These are phyloP conservation scores for Myrmecophaga tridactyla DNA, from an alignment of 2,113 vertebrate genomes.

Conservation along the genomic window DNA sequence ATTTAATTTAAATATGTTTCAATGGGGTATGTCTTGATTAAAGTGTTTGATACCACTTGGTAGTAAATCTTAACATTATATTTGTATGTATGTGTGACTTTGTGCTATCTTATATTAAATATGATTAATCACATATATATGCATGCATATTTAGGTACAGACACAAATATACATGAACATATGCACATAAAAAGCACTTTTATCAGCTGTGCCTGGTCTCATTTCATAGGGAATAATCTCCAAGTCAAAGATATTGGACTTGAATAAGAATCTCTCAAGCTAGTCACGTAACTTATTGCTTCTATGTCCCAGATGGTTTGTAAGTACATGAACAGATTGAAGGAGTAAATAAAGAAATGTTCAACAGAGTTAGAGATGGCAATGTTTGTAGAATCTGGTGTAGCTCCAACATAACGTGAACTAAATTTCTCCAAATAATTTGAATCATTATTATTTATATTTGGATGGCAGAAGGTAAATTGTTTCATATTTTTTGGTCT, in stretches of 20 bases:
- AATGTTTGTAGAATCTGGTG: background rate
- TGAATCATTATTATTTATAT: background rate
- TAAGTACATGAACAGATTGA: background rate
- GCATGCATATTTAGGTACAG: no score
- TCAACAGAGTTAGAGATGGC: background rate
- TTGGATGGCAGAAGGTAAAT: background rate
- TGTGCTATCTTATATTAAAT: background rate
- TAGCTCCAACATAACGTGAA: background rate
- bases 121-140: background rate
- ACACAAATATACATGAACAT: background rate
- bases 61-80: background rate
- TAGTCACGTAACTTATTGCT: background rate
- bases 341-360: background rate
- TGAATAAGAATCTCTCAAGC: background rate
- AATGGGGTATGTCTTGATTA: background rate
- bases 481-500: constrained; percentile 26
- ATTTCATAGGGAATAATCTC: background rate
- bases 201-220: background rate
- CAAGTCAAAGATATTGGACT: background rate
- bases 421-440: background rate
- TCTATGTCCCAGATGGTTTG: background rate
- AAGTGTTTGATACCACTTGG: background rate
- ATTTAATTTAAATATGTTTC: background rate
- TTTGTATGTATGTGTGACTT: background rate
- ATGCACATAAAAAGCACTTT: background rate